Base-by-base conservation (phyloP, 2,888 invertebrate species). In the Pristionchus arcanus region DNA sequence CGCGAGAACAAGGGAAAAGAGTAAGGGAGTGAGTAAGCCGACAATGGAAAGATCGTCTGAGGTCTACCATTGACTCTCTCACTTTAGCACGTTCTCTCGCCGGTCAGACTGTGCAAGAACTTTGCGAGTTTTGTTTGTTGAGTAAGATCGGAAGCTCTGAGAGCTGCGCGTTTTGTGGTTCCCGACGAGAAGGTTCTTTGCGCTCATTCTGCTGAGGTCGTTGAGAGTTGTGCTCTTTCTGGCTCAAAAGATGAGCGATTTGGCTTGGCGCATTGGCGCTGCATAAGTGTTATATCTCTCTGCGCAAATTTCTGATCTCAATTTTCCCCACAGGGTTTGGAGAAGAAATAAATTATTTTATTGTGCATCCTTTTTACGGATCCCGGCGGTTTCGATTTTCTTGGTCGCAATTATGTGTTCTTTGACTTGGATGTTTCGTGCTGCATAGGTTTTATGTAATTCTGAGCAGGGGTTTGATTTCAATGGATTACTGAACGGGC, bases 11-110 rank as follows among this genome's bases (percentile, higher is more conserved):
- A 68, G 11, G 31, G 31, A 31, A 25, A n/a, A 66, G 68, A 68
- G 68, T 68, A 68, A 31, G 28, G 19, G 31, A 68, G 68, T 31
- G 31, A 71, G 68, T 71, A 71, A 71, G 68, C 68, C 28, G 34
- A 34, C 68, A 71, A 34, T 71, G 31, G 9, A 31, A 37, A 74
- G 74, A 37, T 37, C 74, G 74, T 74, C 74, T 74, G 74, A 74
- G 21, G 74, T 74, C 74, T 74, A 74, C 37, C 34, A 34, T 34
- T 71, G 71, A 71, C 31, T n/a, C n/a, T 28, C 31, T 31, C 71
- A 31, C 13, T 71, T n/a, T 21, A 7, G 28, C n/a, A n/a, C 28
- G 55, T 19, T 55, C 21, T 55, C 55, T 55, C 55, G 55, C 55
- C 21, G 15, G 55, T 55, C 21, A 21, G 66, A 66, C 13, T 28